Conservation (phyloP, 1,140 invertebrate species). For the Reticulitermes speratus region DNA sequence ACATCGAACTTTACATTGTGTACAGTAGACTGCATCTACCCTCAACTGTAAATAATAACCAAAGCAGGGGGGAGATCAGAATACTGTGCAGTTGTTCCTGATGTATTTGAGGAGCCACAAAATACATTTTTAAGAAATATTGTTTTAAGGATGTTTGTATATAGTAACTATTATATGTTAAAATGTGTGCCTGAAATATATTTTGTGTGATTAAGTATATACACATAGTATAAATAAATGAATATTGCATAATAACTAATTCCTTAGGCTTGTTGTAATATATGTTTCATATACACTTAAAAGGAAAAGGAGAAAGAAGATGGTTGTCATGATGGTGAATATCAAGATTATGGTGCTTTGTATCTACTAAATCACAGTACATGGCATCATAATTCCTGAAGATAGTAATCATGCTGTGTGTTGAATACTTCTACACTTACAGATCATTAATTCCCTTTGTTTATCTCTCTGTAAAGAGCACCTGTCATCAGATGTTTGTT, state of each 20-base stretch:
- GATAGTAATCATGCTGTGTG: too few species aligned
- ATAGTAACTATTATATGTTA: conserved; percentile 15
- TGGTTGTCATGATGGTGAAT: too few species aligned
- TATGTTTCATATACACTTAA: too few species aligned
- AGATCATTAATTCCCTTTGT: too few species aligned
- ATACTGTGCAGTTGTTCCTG: not conserved
- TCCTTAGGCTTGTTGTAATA: too few species aligned
- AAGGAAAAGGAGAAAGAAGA: too few species aligned
- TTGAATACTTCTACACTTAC: too few species aligned
- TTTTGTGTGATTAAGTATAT: conserved; percentile 14
- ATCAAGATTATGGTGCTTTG: too few species aligned
- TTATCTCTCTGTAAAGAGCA: too few species aligned
- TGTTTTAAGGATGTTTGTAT: not conserved
- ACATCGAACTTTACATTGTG: not conserved
- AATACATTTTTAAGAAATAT: not conserved
- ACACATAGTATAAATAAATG: conserved; percentile 5
- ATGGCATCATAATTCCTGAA: too few species aligned
- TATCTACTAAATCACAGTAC: too few species aligned
- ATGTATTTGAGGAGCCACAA: not conserved
- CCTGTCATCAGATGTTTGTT: too few species aligned
- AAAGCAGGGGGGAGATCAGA: not conserved
- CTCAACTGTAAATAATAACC: conserved; percentile 4
- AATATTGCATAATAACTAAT: not conserved
- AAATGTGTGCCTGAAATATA: conserved; percentile 9
- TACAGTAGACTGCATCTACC: not conserved